These are phyloP conservation scores for Perca flavescens DNA, from an alignment of 2,113 vertebrate species.

Conservation along the genomic window DNA sequence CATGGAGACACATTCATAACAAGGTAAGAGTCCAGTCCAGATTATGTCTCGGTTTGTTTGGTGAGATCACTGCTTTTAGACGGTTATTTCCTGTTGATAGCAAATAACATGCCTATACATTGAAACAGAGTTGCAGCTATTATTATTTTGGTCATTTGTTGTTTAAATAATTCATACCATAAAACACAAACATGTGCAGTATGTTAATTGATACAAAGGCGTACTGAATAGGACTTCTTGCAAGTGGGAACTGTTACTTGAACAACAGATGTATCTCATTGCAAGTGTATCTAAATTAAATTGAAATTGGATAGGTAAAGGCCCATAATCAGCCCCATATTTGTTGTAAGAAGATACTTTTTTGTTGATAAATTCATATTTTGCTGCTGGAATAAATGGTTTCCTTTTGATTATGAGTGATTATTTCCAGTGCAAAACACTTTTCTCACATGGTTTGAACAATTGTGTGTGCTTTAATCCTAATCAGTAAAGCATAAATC, in stretches of 20 bases:
- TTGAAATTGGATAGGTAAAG: not conserved
- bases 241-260: slow-evolving; percentile 35
- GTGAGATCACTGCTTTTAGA: not conserved
- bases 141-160: not conserved
- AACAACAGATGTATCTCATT: slow-evolving; percentile 18
- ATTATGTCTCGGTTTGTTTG: not conserved
- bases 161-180: not conserved
- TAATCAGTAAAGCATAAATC: not conserved
- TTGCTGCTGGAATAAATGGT: not conserved
- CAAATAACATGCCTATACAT: not conserved
- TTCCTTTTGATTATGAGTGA: not conserved
- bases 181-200: slow-evolving; percentile 21
- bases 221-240: not conserved
- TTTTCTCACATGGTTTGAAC: not conserved
- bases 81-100: slow-evolving; percentile 54
- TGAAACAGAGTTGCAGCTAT: not conserved
- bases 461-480: not conserved
- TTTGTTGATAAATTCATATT: not conserved
- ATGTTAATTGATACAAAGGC: not conserved
- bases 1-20: slow-evolving; percentile 78
- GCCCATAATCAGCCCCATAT: not conserved
- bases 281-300: not conserved
- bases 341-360: not conserved
- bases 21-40: slow-evolving; percentile 73
- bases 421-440: not conserved